Base-by-base conservation (phyloP, 2,113 vertebrate species). In the Ictalurus furcatus region DNA sequence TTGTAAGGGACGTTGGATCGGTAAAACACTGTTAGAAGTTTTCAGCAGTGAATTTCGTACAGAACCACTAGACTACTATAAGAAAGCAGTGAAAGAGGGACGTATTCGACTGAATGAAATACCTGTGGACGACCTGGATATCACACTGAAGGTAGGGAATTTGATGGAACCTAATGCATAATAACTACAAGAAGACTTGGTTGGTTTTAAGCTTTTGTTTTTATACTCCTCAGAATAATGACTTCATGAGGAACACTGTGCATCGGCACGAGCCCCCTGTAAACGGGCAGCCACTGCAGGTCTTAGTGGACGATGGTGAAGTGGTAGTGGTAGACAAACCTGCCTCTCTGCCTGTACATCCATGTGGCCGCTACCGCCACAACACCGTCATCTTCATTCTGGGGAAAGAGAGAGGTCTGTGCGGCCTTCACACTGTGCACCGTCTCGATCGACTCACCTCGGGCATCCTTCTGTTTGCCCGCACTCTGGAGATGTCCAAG, bases 311-410 rank as follows among this genome's bases (percentile, higher is more conserved):
- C 87, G 94, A 97, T 0, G 94, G 97, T 0, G 96, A 99, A 23
- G 93, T 99, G 82, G 96, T 99, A 2, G 98, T 99, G 14, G 97
- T 99, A 23, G 96, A 99, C 93, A 99, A 99, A 85, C 98, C 98
- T 0, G 97, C 98, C 8, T 99, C 98, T 1, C 95, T 99, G 88
- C 98, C 98, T 0, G 98, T 99, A 0, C 98, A 99, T 56, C 98
- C 98, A 6, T 99, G 98, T 0, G 98, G 98, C 30, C 96, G 98
- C 40, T 98, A 97, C 91, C 96, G 98, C 7, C 98, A 99, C 94
- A 99, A 99, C 95, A 98, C 97, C 0, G 97, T 99, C 87, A 98
- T 99, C 91, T 99, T 99, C 93, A 98, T 99, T 91, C 92, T 99
- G 85, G 98, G 98, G 34, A 99, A 99, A 91, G 98, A 99, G 90